phyloP scores from a whole-genome alignment of 2,797 vertebrate genomes.

The Aulostomus chinensis region DNA sequence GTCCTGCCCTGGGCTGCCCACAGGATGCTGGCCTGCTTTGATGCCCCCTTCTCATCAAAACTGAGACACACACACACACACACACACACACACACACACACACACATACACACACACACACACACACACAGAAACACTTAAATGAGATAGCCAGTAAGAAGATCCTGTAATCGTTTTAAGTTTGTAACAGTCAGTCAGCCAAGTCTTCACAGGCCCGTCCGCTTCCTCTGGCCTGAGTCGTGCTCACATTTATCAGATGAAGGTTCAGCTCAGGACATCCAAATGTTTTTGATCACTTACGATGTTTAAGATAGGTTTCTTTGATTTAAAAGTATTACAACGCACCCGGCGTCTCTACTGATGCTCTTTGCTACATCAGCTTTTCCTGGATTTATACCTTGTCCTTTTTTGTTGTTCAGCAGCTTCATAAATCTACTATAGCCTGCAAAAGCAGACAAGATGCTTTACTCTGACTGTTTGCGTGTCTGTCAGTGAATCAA shows the following conservation, averaged over 20 bases:
- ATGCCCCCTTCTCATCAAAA: conserved; percentile 53
- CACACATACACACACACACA: conserved; percentile 18
- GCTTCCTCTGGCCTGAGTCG: conserved; percentile 33
- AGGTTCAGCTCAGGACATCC: neutral
- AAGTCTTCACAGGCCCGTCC: conserved; percentile 15
- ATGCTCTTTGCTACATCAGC: neutral
- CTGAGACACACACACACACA: conserved; percentile 5
- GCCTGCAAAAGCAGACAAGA: no score
- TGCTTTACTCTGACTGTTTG: no score
- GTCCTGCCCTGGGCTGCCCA: conserved; percentile 74
- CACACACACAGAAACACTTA: conserved; percentile 15
- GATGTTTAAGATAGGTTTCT: conserved; percentile 3
- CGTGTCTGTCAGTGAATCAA: no score
- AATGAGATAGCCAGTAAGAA: conserved; percentile 45
- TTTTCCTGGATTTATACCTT: no score
- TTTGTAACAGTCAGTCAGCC: conserved; percentile 24
- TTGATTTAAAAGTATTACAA: neutral
- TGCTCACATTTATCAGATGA: conserved; percentile 23
- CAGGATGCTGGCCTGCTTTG: conserved; percentile 73
- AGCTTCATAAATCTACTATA: no score
- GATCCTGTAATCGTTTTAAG: conserved; percentile 49
- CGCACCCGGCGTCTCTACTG: neutral
- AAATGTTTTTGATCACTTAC: conserved; percentile 24
- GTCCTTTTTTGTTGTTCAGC: no score
- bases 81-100: conserved; percentile 6